Evolutionary conservation across 1,140 invertebrate species (phyloP).

Genomic region (Coelopa frigida): DNA sequence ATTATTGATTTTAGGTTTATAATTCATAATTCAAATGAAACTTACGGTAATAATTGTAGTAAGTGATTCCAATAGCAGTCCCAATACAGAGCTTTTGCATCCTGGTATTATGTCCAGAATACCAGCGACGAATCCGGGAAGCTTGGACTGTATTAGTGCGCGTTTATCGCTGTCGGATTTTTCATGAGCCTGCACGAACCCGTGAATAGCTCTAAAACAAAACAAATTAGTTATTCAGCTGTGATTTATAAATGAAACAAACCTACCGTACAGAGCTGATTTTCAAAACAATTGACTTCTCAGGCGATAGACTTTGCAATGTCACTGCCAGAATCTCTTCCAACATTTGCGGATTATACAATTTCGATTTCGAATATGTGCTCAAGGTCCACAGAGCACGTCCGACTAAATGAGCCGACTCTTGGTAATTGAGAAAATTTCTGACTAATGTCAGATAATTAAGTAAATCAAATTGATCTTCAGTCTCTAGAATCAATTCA

Average conservation of each 20-base stretch:
- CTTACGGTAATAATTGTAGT: conserved; percentile 58
- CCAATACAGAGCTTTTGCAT: conserved; percentile 55
- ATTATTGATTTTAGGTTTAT: background rate
- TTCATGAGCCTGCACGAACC: conserved; percentile 54
- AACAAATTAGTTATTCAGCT: background rate
- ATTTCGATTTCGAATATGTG: conserved; percentile 51
- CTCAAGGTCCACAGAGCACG: conserved; percentile 65
- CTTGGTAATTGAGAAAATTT: conserved; percentile 34
- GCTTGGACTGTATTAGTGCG: conserved; percentile 27
- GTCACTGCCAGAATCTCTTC: conserved; percentile 34
- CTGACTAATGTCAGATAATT: conserved; percentile 57
- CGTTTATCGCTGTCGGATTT: conserved; percentile 30
- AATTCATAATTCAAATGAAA: conserved; percentile 1
- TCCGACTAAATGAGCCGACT: conserved; percentile 59
- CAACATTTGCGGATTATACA: conserved; percentile 39
- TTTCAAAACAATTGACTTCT: conserved; percentile 34
- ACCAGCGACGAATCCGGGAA: conserved; percentile 34
- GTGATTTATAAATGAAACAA: background rate
- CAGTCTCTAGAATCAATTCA: conserved; percentile 51
- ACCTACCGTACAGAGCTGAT: conserved; percentile 36
- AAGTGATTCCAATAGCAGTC: conserved; percentile 61
- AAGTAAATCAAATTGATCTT: conserved; percentile 59
- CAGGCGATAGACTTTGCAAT: conserved; percentile 29
- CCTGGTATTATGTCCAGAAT: conserved; percentile 41
- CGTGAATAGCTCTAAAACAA: conserved; percentile 23